Base-by-base conservation (phyloP, 2,888 invertebrate species). In the Chrysolina haemoptera region DNA sequence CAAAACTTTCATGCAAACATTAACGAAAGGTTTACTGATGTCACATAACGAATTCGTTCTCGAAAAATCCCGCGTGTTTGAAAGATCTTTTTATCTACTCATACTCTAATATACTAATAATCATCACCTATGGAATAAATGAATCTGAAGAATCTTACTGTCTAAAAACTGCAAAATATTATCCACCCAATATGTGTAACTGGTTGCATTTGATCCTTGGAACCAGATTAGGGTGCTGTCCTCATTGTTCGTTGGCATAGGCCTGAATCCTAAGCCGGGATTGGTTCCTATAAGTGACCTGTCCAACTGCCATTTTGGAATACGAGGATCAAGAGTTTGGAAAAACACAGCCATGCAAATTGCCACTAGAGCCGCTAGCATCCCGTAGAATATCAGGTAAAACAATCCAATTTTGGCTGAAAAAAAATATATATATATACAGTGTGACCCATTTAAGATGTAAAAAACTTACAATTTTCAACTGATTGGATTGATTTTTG, bases 161-260 rank as follows among this genome's bases (percentile, higher is more conserved):
- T 92, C 91, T 74, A 98, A 90, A 87, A 96, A 97, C 12, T 91
- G 86, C 71, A 93, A 91, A 63, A 97, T 87, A 72, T 94, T 91
- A 27, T 94, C 90, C 22, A 93, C 93, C 96, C 97, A 97, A 84
- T 93, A 92, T 78, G 92, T 90, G 85, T 93, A 95, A 85, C 95
- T 95, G 65, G 92, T 91, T 71, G 90, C 90, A 76, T 94, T 93
- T 16, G 95, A 94, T 55, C 95, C 95, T 86, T 94, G 94, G 89
- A 97, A 98, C 95, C 97, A 96, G 87, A 99, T 97, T 79, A 99
- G 91, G 46, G 98, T 98, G 86, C 98, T 98, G 82, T 97, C 96
- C 59, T 96, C 94, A 86, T 98, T 96, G 50, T 91, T 91, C 71
- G 91, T 90, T 9, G 98, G 96, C 91, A 95, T 93, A 9, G 99